Base-by-base conservation (phyloP, 2,888 invertebrate species). In the Cheiracanthium punctorium region DNA sequence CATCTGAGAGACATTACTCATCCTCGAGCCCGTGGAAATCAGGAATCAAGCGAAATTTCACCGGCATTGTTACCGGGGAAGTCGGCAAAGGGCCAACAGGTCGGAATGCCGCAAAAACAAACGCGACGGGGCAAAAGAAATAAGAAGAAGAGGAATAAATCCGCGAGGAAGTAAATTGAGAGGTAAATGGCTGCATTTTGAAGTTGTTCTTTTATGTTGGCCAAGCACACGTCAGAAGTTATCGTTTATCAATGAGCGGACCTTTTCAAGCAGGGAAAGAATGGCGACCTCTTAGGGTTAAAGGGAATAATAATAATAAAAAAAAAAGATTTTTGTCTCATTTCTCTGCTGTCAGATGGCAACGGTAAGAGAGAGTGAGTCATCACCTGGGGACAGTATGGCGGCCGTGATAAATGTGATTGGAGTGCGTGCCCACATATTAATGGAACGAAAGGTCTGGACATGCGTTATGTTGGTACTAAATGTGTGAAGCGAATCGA, bases 311-410 rank as follows among this genome's bases (percentile, higher is more conserved):
- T n/a, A n/a, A n/a, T n/a, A n/a, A n/a, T n/a, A n/a, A n/a, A n/a
- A 82, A 72, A 79, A 79, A 85, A 85, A 79, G 74, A 79, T 65
- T 24, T 74, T 41, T 43, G 28, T 52, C 73, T 74, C 84, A 79
- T 85, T 84, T 77, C 82, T 84, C 65, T 67, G 41, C 79, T 85
- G 84, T 85, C 84, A 79, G 69, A 43, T 85, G 84, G 84, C 79
- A 85, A 74, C 76, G 58, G 64, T 74, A 24, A 17, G n/a, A 33
- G 58, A 20, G 82, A 84, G 84, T 85, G 84, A 85, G 84, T 85
- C 84, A 85, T 85, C 84, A 85, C 10, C 64, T 17, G n/a, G 29
- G 79, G 73, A 74, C 69, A 77, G 32, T 70, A 80, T 71, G 80
- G 58, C 58, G 30, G 71, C n/a, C 33, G 20, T 69, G 69, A 69